phyloP scores from a whole-genome alignment of 2,797 vertebrate genomes.

The Thaleichthys pacificus region DNA sequence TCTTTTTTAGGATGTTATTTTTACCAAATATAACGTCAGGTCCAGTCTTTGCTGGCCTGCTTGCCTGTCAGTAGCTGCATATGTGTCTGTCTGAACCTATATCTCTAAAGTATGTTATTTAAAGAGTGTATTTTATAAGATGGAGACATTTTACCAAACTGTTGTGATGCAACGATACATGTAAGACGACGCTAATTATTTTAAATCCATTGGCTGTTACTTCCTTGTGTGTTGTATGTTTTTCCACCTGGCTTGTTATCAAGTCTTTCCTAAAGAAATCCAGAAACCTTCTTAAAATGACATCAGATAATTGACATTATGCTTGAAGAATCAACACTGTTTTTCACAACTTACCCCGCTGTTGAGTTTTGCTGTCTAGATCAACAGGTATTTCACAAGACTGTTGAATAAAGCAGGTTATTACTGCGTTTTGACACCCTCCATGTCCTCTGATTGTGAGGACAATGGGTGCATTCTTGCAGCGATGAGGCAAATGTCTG shows the following conservation, averaged over 20 bases:
- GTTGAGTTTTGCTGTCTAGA: neutral
- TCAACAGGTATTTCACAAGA: too few relatives aligned
- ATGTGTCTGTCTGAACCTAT: neutral
- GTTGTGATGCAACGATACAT: neutral
- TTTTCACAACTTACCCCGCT: neutral
- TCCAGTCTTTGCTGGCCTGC: too few relatives aligned
- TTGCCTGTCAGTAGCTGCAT: neutral
- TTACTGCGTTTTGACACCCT: too few relatives aligned
- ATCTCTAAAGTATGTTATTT: neutral
- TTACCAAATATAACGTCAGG: too few relatives aligned
- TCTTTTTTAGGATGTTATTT: too few relatives aligned
- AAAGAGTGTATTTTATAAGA: slow-evolving; percentile 1
- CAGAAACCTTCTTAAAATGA: neutral
- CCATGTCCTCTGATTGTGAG: too few relatives aligned
- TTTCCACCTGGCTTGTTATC: neutral
- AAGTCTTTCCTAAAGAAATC: neutral
- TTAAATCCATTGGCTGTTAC: slow-evolving; percentile 11
- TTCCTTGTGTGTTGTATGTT: neutral
- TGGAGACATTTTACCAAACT: neutral
- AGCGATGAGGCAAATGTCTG: too few relatives aligned
- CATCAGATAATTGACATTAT: neutral
- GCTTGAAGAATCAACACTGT: neutral
- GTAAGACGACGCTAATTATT: neutral
- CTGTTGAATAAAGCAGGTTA: too few relatives aligned
- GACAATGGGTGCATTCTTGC: too few relatives aligned